A percentile compares a stretch with the other conserved stretches of the same genome.
Evolutionary conservation across 2,888 invertebrate genomes (phyloP).

Genomic region (Epirrita christyi): DNA sequence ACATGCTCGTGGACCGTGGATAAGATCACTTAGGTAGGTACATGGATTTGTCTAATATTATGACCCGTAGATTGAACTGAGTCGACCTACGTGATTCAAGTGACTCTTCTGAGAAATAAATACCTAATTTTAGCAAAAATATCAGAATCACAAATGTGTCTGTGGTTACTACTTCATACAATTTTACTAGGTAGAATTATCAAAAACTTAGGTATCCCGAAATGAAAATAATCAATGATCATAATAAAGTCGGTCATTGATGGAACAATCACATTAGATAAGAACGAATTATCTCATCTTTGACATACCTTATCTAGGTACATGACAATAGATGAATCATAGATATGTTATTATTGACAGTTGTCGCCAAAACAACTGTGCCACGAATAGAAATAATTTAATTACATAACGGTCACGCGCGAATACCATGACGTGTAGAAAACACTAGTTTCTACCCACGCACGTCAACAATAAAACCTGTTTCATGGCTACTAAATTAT

Average conservation of each 20-base stretch:
- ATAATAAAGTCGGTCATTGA: not conserved
- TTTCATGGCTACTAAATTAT: not conserved
- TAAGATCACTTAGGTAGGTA: no score
- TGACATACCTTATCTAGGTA: conserved; percentile 7
- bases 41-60: no score
- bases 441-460: conserved; percentile 2
- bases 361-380: conserved; percentile 38
- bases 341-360: conserved; percentile 19
- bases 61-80: no score
- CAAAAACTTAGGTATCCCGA: no score
- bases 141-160: no score
- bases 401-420: conserved; percentile 38
- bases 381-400: conserved; percentile 29
- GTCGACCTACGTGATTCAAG: no score
- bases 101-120: no score
- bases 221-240: no score
- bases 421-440: conserved; percentile 1
- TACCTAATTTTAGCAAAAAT: no score
- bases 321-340: conserved; percentile 6
- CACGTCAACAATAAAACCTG: not conserved
- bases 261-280: conserved; percentile 11
- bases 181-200: no score
- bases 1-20: no score
- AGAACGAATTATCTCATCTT: conserved; percentile 4
- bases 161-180: no score